Evolutionary conservation across 2,888 invertebrate species (phyloP), one percentile per base, ranked within the genome.

Genomic region (Cylindroiulus punctatus): DNA sequence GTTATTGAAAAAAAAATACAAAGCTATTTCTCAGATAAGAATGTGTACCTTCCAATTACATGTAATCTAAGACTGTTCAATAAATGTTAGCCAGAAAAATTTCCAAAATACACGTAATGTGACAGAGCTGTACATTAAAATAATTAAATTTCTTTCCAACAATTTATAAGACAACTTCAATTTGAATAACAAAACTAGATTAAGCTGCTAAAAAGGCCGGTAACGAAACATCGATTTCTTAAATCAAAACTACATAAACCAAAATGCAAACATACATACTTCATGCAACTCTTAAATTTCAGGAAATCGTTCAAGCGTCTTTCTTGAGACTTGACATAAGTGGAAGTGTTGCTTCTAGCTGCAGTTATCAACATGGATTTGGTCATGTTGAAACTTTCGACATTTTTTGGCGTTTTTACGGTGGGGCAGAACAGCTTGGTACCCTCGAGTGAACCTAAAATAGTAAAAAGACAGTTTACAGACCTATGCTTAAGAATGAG

Each of bases 321-420:
- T 57, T 57, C 57, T 57, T 57, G 19, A 57, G 1, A 5, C 4
- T 22, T n/a, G 5, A n/a, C 14, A 22, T 57, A 57, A 57, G 4
- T 3, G 22, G 22, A 1, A 0, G 22, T 57, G 22, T 19, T 57
- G 2, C n/a, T 22, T 5, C 57, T n/a, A n/a, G 57, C 57, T 2
- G 57, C 19, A 57, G 57, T 57, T 57, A 57, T n/a, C 57, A 57
- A n/a, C 22, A 57, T 22, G n/a, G 57, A n/a, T 57, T 57, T 57
- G 3, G 57, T 3, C 57, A 57, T 57, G 2, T 57, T n/a, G n/a
- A 57, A n/a, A n/a, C 1, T 57, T n/a, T 57, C n/a, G 12, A 57
- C 19, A 47, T 47, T 4, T 19, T 57, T 22, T 4, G n/a, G 4
- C 7, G 14, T 52, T 57, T 57, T 57, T 2, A 57, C 22, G 2